A percentile compares a stretch with the other conserved stretches of the same genome.
Conservation (phyloP, 1,140 invertebrate genomes). For the Drosophila obscura region DNA sequence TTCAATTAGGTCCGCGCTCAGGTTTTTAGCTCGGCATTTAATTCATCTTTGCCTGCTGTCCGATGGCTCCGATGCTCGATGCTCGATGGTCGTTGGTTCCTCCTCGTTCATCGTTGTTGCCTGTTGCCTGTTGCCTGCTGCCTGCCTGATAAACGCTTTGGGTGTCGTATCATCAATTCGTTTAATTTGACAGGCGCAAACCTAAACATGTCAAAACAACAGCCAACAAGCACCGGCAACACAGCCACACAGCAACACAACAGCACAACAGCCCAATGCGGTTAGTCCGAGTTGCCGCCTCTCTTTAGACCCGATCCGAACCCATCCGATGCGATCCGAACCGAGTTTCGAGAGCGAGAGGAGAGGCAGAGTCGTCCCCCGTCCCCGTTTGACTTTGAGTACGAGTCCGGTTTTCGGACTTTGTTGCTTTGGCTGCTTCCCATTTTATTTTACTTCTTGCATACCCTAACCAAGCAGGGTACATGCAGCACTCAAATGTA, state of each 20-base stretch:
- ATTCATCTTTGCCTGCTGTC: conserved; percentile 69
- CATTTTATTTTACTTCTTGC: conserved; percentile 1
- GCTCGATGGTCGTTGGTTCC: conserved; percentile 41
- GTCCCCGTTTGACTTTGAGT: conserved; percentile 15
- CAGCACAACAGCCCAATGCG: conserved; percentile 59
- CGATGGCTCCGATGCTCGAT: neutral
- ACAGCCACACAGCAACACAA: conserved; percentile 51
- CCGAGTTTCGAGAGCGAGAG: conserved; percentile 14
- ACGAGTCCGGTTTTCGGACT: conserved; percentile 30
- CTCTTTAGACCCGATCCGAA: conserved; percentile 5
- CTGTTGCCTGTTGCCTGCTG: conserved; percentile 25
- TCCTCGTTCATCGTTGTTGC: conserved; percentile 5
- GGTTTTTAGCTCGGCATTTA: conserved; percentile 78
- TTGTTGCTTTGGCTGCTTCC: conserved; percentile 48
- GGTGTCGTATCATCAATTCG: conserved; percentile 84
- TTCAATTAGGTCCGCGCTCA: conserved; percentile 79
- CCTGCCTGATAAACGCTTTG: conserved; percentile 83
- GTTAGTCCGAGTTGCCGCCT: conserved; percentile 66
- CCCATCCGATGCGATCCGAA: conserved; percentile 2
- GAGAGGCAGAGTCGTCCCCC: neutral
- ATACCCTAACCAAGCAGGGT: too few species aligned
- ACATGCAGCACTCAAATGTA: too few species aligned
- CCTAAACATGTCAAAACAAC: conserved; percentile 84
- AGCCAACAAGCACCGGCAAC: conserved; percentile 46
- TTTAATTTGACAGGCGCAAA: conserved; percentile 84